phyloP scores from a whole-genome alignment of 2,113 vertebrate genomes.

The Oceanites oceanicus region DNA sequence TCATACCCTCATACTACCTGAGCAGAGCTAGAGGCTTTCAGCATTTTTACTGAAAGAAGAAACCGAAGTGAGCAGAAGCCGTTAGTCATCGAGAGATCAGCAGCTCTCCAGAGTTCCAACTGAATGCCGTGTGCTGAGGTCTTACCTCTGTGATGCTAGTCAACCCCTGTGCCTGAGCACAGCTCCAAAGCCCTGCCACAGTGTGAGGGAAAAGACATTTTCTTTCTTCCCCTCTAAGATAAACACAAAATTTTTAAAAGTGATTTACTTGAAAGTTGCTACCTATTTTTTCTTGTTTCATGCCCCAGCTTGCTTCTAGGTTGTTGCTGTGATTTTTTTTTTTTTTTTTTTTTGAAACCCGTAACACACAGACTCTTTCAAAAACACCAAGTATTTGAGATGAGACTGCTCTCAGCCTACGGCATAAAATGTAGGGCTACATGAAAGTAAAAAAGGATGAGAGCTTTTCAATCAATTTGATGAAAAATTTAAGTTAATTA shows the following conservation, averaged over 20 bases:
- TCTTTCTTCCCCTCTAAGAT: background rate
- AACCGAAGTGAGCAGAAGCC: background rate
- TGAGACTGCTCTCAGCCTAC: constrained; percentile 59
- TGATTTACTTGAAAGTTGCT: constrained; percentile 37
- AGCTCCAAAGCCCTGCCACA: background rate
- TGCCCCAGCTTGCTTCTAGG: constrained; percentile 40
- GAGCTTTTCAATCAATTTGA: constrained; percentile 82
- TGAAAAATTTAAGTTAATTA: constrained; percentile 85
- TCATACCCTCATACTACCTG: background rate
- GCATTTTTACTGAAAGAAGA: background rate
- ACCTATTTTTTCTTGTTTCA: constrained; percentile 31
- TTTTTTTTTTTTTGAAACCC: background rate
- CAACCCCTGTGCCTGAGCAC: background rate
- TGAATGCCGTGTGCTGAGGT: background rate
- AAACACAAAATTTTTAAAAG: constrained; percentile 2
- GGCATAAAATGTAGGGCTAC: constrained; percentile 70
- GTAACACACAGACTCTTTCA: constrained; percentile 41
- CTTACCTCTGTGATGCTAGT: background rate
- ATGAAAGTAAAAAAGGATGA: constrained; percentile 76
- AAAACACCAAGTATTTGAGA: constrained; percentile 55
- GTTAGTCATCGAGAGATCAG: background rate
- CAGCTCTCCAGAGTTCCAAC: background rate
- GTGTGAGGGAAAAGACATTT: background rate
- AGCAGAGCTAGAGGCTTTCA: background rate
- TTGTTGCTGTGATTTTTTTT: constrained; percentile 46